A percentile compares a stretch with the other conserved stretches of the same genome.
Conservation (phyloP, 1,140 invertebrate genomes). For the Drosophila jambulina region DNA sequence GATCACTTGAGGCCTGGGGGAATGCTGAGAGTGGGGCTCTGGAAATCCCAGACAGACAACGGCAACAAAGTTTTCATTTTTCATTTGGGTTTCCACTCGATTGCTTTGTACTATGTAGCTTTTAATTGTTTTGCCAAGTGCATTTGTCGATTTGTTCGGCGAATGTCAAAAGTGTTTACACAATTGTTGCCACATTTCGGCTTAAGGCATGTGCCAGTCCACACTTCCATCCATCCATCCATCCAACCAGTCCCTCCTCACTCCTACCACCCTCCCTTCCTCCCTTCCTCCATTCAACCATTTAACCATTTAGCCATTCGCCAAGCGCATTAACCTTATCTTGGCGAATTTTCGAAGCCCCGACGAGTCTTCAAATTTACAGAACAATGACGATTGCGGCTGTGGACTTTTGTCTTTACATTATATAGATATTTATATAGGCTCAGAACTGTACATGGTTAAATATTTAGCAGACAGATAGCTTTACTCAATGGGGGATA, state of each 20-base stretch:
- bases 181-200: conserved; percentile 50
- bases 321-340: conserved; percentile 46
- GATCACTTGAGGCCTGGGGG: background rate
- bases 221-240: conserved; percentile 1
- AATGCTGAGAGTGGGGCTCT: background rate
- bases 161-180: conserved; percentile 40
- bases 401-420: background rate
- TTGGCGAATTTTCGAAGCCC: conserved; percentile 5
- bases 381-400: conserved; percentile 4
- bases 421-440: background rate
- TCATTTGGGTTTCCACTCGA: conserved; percentile 7
- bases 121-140: conserved; percentile 50
- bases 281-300: too few species aligned
- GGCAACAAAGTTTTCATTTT: conserved; percentile 19
- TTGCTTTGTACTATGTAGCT: conserved; percentile 23
- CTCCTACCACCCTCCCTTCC: background rate
- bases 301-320: conserved; percentile 1
- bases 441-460: background rate
- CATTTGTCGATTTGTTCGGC: conserved; percentile 22
- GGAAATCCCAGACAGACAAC: conserved; percentile 40
- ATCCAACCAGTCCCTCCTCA: background rate
- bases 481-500: background rate
- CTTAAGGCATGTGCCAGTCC: conserved; percentile 15
- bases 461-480: conserved; percentile 9
- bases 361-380: background rate